These are phyloP conservation scores for Agriopis leucophaearia DNA, from an alignment of 2,888 invertebrate species.

Conservation along the genomic window DNA sequence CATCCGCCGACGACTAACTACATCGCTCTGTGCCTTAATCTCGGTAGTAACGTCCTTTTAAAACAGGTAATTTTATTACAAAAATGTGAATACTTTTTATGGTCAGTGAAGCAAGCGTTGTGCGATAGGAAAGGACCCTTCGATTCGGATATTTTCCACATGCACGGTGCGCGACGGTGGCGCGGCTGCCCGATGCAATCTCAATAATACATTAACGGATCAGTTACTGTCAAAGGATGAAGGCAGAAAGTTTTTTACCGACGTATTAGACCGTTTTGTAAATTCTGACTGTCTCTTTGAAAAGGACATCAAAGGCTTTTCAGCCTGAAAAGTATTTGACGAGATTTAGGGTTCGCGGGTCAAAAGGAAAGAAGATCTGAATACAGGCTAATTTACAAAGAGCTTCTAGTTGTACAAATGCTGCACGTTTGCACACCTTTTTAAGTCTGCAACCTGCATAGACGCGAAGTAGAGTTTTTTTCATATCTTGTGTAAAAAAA, in stretches of 20 bases:
- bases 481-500: background rate
- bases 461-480: background rate
- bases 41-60: slow-evolving; percentile 85
- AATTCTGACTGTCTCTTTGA: slow-evolving; percentile 68
- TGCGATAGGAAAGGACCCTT: slow-evolving; percentile 60
- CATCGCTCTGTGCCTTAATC: slow-evolving; percentile 84
- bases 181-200: slow-evolving; percentile 67
- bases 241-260: slow-evolving; percentile 62
- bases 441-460: slow-evolving; percentile 1
- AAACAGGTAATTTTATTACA: slow-evolving; percentile 86
- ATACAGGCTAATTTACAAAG: slow-evolving; percentile 34
- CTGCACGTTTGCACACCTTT: slow-evolving; percentile 12
- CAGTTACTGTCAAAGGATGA: slow-evolving; percentile 75
- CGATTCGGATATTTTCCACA: slow-evolving; percentile 61
- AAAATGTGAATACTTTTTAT: slow-evolving; percentile 81
- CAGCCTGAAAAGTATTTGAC: slow-evolving; percentile 38
- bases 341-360: slow-evolving; percentile 36
- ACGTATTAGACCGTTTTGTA: slow-evolving; percentile 66
- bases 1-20: slow-evolving; percentile 83
- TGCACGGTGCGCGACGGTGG: slow-evolving; percentile 53
- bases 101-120: slow-evolving; percentile 74
- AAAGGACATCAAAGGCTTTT: slow-evolving; percentile 63
- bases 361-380: slow-evolving; percentile 31
- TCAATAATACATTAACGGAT: slow-evolving; percentile 69
- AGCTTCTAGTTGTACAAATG: slow-evolving; percentile 33